Base-by-base conservation (phyloP, 2,797 vertebrate species). In the Amniataba percoides region DNA sequence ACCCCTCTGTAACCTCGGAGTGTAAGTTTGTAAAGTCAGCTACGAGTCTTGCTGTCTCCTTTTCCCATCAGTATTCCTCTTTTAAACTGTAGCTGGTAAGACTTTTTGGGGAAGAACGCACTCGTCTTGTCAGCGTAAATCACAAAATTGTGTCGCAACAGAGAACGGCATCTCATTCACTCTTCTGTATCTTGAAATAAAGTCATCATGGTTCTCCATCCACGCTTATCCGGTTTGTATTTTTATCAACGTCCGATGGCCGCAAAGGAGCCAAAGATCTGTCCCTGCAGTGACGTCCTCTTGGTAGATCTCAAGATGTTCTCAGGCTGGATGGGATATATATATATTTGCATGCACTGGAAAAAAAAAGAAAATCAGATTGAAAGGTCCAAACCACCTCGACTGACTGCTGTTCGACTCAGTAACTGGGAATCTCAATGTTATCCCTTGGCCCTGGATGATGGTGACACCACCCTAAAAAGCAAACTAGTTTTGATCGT, bases 101-200 rank as follows among this genome's bases (percentile, higher is more conserved):
- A 65, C 46, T 51, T 70, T 31, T 51, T 21, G 34, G 58, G 18
- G 55, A 48, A 75, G 78, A 81, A 77, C 42, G 51, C 39, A 45
- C 42, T 46, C 58, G 39, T 74, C 63, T 55, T 76, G 65, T 75
- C 75, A 71, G 45, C 66, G 66, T 25, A 19, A 76, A 80, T 75
- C 49, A 16, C 7, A 52, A 58, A 49, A 61, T 48, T 60, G 31
- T 31, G 56, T 70, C 25, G 31, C 36, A 62, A 52, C 15, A 59
- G 55, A 68, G 51, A 80, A 46, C 16, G 42, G 39, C 7, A 25
- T 23, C 31, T 53, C 34, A 18, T 36, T 5, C 27, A 31, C 27
- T 31, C 25, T n/a, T 13, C 2, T 59, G 31, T 21, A 43, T 52
- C 46, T 43, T 46, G 15, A 72, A 62, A 74, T n/a, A 18, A 55